These are phyloP conservation scores for Littorina saxatilis DNA, from an alignment of 1,140 invertebrate genomes.

Conservation along the genomic window DNA sequence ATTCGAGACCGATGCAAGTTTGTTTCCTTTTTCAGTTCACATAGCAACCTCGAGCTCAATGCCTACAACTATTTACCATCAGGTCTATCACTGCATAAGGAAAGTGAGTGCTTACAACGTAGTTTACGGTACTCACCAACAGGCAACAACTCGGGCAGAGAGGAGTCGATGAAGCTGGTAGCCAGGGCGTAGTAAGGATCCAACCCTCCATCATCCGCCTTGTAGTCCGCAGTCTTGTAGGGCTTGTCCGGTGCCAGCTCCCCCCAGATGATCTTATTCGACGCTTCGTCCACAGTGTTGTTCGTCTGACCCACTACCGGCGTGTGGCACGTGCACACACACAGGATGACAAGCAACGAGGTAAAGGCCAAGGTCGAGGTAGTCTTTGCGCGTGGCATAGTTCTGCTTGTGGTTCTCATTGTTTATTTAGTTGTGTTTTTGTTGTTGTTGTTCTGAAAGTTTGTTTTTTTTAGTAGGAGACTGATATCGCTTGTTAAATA, in stretches of 20 bases:
- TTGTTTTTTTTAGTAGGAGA: neutral
- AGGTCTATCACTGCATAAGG: too few species aligned
- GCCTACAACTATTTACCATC: too few species aligned
- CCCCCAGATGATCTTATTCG: conserved; percentile 24
- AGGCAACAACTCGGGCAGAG: conserved; percentile 50
- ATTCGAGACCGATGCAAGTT: too few species aligned
- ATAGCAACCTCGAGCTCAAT: too few species aligned
- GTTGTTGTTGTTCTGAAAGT: neutral
- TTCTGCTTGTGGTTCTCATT: too few species aligned
- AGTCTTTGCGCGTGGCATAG: neutral
- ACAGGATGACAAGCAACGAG: neutral
- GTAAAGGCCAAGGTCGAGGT: neutral
- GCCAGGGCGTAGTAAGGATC: conserved; percentile 53
- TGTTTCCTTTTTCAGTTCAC: too few species aligned
- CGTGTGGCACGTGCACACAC: neutral
- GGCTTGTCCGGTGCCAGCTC: conserved; percentile 24
- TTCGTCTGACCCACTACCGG: conserved; percentile 11
- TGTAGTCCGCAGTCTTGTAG: conserved; percentile 36
- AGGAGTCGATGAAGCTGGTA: conserved; percentile 52
- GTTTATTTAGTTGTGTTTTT: too few species aligned
- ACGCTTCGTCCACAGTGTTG: neutral
- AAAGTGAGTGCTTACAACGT: too few species aligned
- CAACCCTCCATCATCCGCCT: conserved; percentile 51
- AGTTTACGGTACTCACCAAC: conserved; percentile 38
- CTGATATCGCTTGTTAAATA: neutral